Base-by-base conservation (phyloP, 2,797 vertebrate genomes). In the Siniperca obscura region DNA sequence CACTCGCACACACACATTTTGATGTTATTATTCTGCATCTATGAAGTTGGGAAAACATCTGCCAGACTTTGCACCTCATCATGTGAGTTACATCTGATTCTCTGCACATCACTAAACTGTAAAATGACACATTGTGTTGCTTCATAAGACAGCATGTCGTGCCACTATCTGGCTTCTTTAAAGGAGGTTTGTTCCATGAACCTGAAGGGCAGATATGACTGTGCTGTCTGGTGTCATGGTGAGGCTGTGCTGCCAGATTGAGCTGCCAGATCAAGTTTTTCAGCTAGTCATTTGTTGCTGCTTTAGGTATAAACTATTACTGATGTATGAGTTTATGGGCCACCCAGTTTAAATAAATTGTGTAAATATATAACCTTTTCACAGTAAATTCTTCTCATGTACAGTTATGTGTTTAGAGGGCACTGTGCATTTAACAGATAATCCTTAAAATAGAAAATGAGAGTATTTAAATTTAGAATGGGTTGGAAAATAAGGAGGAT, bases 161-260 rank as follows among this genome's bases (percentile, higher is more conserved):
- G 40, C 40, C 40, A 1, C 56, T 69, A 38, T 81, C 36, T 76
- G 5, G 16, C 64, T 65, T 59, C 30, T 82, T 3, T 81, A 19
- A 76, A 80, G 70, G 48, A 70, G 64, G 19, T 53, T 71, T 86
- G 48, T 85, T 83, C 57, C 76, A 57, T 87, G 86, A 83, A 86
- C 78, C 34, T 72, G 62, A 42, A 17, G 79, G 7, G 19, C n/a
- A 44, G 82, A 83, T 78, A 83, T 67, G 27, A 76, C 44, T 27
- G 53, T 2, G 27, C 61, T 81, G 68, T 80, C 22, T 61, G 48
- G 30, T 74, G 56, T 83, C 73, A 75, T 16, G 0, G 40, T 25
- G 76, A 74, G 25, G 36, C 72, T 48, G 19, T 2, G 36, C 30
- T 48, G 83, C 40, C 78, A 36, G 36, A 36, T 36, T 36, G 36